These are phyloP conservation scores for Psammodynastes pulverulentus DNA, from an alignment of 2,113 vertebrate species.

Conservation along the genomic window DNA sequence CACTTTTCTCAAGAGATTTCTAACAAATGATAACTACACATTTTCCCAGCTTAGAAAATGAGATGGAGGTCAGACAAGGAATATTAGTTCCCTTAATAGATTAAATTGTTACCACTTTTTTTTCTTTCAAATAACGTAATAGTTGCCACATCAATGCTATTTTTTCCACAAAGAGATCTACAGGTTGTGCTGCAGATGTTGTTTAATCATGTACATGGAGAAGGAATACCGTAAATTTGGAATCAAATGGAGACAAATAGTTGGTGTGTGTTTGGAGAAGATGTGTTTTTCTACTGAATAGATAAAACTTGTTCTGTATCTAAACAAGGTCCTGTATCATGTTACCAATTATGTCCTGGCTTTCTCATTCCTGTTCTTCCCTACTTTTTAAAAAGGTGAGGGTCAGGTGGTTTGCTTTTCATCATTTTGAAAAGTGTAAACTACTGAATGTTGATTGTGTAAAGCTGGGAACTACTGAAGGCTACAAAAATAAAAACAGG, in stretches of 20 bases:
- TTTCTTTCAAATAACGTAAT: neutral
- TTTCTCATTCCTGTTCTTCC: neutral
- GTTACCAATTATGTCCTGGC: neutral
- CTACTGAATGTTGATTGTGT: neutral
- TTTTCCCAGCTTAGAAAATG: slow-evolving; percentile 1
- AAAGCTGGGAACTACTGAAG: neutral
- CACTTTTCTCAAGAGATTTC: neutral
- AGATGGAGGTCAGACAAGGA: neutral
- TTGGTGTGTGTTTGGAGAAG: neutral
- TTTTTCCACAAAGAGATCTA: neutral
- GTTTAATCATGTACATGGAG: neutral
- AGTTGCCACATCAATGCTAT: neutral
- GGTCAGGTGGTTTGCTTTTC: neutral
- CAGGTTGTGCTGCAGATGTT: neutral
- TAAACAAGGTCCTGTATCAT: neutral
- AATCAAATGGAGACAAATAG: neutral
- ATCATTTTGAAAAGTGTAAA: neutral
- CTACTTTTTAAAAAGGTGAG: neutral
- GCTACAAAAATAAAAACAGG: neutral
- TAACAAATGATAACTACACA: neutral
- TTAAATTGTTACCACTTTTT: neutral
- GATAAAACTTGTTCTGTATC: neutral
- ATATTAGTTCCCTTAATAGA: neutral
- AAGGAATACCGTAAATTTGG: neutral
- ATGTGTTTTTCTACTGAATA: neutral